These are phyloP conservation scores for Callochromis pleurospilus DNA, from an alignment of 2,113 vertebrate species.

Conservation along the genomic window DNA sequence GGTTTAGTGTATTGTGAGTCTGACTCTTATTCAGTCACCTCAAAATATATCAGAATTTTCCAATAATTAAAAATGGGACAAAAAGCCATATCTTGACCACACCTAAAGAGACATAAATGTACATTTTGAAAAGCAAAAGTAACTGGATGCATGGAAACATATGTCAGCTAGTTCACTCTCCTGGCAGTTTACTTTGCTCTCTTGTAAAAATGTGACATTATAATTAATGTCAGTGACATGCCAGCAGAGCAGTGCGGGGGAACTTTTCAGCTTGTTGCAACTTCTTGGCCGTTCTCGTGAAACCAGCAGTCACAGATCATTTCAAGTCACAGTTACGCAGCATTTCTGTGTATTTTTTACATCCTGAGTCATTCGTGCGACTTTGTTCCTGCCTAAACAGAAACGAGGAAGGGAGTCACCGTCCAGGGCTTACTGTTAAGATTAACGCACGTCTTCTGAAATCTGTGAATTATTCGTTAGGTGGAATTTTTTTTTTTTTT, in stretches of 20 bases:
- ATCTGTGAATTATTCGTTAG: neutral
- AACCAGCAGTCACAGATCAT: neutral
- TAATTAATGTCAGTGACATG: neutral
- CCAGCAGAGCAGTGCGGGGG: neutral
- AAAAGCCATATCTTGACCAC: neutral
- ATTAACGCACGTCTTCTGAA: neutral
- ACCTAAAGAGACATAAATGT: neutral
- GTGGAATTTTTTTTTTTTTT: neutral
- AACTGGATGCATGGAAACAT: neutral
- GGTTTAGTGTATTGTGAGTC: neutral
- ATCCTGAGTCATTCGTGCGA: neutral
- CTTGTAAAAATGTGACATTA: neutral
- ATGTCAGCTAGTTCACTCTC: neutral
- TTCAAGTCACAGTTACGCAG: neutral
- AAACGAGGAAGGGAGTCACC: neutral
- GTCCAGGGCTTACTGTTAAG: neutral
- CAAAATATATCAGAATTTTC: neutral
- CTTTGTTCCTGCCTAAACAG: neutral
- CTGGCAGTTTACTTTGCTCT: neutral
- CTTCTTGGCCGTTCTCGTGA: neutral
- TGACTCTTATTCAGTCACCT: neutral
- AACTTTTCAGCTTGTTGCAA: neutral
- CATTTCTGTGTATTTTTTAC: neutral
- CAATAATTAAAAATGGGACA: neutral
- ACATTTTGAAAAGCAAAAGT: neutral